Evolutionary conservation across 2,888 invertebrate genomes (phyloP).

Genomic region (Xylocampa areola): DNA sequence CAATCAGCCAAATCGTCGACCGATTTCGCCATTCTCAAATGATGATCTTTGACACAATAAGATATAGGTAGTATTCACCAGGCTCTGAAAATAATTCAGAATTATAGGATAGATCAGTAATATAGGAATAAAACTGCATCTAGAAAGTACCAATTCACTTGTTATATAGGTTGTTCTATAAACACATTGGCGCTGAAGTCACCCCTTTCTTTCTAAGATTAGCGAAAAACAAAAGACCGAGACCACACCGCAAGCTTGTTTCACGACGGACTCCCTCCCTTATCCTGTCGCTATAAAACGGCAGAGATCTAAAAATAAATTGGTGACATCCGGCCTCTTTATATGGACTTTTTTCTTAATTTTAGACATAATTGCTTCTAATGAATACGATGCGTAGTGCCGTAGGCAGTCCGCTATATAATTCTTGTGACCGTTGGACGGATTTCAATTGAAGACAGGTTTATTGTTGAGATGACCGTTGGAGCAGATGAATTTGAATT

Average conservation of each 20-base stretch:
- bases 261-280: conserved; percentile 52
- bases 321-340: conserved; percentile 67
- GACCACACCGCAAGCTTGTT: conserved; percentile 45
- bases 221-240: conserved; percentile 51
- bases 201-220: conserved; percentile 40
- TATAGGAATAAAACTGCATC: too few relatives aligned
- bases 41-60: too few relatives aligned
- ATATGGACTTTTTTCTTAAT: conserved; percentile 54
- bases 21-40: too few relatives aligned
- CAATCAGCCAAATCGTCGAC: too few relatives aligned
- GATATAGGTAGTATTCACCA: too few relatives aligned
- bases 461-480: conserved; percentile 23
- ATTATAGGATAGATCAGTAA: too few relatives aligned
- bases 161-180: too few relatives aligned
- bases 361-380: conserved; percentile 57
- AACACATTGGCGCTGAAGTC: conserved; percentile 2
- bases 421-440: conserved; percentile 39
- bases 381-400: conserved; percentile 44
- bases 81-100: too few relatives aligned
- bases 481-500: conserved; percentile 35
- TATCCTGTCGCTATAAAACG: conserved; percentile 55
- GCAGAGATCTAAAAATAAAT: conserved; percentile 64
- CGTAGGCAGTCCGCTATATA: conserved; percentile 26
- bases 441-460: conserved; percentile 32
- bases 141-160: too few relatives aligned